Percentiles rank a stretch among this genome's conserved stretches.
phyloP scores from a whole-genome alignment of 2,888 invertebrate genomes.

The Chelonus formosanus region DNA sequence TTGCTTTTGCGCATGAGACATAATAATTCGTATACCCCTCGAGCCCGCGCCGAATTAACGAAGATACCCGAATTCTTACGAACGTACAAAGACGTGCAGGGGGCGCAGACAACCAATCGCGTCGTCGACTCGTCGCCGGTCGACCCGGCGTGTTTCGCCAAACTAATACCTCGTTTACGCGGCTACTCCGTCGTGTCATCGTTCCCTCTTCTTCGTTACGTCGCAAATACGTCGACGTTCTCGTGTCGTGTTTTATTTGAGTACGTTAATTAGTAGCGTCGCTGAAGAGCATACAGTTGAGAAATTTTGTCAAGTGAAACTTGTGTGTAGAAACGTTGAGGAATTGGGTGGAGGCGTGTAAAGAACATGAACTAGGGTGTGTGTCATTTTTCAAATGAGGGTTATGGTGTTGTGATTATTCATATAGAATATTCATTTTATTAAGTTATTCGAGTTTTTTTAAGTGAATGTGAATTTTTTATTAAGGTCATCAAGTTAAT shows the following conservation, averaged over 20 bases:
- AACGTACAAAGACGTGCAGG: slow-evolving; percentile 27
- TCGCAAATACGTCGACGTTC: not conserved
- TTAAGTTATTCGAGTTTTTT: not conserved
- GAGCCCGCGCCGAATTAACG: slow-evolving; percentile 18
- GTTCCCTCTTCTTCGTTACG: no score
- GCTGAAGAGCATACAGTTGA: not conserved
- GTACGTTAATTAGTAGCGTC: not conserved
- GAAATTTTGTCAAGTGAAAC: not conserved
- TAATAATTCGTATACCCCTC: slow-evolving; percentile 2
- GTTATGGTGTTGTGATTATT: not conserved
- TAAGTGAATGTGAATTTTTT: not conserved
- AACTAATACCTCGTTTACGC: slow-evolving; percentile 26
- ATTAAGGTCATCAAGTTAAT: no score
- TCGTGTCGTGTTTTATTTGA: not conserved
- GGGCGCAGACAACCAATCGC: slow-evolving; percentile 50
- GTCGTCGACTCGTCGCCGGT: slow-evolving; percentile 49
- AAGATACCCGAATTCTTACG: slow-evolving; percentile 15
- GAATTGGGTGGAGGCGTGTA: not conserved
- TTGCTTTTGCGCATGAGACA: slow-evolving; percentile 16
- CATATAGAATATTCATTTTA: not conserved
- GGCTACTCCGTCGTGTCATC: slow-evolving; percentile 7
- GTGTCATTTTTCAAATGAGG: not conserved
- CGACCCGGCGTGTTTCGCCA: slow-evolving; percentile 49
- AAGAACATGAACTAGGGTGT: slow-evolving; percentile 5
- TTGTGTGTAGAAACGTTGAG: not conserved